Conservation (phyloP, 2,888 invertebrate genomes). For the Hirudinaria manillensis region DNA sequence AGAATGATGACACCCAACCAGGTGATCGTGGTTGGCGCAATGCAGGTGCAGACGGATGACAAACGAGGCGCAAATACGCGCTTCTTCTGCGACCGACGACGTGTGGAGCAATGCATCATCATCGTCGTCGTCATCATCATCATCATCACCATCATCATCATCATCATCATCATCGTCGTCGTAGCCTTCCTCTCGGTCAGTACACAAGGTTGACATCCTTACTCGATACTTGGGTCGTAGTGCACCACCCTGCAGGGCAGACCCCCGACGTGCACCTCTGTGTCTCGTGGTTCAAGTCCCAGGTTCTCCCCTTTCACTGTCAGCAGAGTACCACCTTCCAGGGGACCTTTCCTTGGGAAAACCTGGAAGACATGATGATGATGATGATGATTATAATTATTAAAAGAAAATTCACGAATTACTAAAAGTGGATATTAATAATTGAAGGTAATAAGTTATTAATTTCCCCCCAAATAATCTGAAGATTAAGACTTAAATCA, state of each 20-base stretch:
- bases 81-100: too few relatives aligned
- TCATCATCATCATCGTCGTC: slow-evolving; percentile 17
- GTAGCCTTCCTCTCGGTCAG: not conserved
- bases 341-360: slow-evolving; percentile 25
- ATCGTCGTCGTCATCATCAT: not conserved
- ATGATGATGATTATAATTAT: slow-evolving; percentile 56
- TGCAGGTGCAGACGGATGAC: too few relatives aligned
- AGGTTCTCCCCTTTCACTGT: slow-evolving; percentile 32
- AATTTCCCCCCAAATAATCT: too few relatives aligned
- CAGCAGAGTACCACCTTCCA: slow-evolving; percentile 25
- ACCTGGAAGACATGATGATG: slow-evolving; percentile 27
- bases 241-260: slow-evolving; percentile 18
- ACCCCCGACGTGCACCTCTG: not conserved
- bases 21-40: not conserved
- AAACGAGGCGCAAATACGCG: too few relatives aligned
- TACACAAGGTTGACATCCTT: not conserved
- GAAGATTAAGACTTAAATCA: too few relatives aligned
- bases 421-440: too few relatives aligned
- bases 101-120: too few relatives aligned
- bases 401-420: too few relatives aligned
- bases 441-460: too few relatives aligned
- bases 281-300: slow-evolving; percentile 17
- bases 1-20: not conserved
- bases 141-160: slow-evolving; percentile 7
- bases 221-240: slow-evolving; percentile 26